Evolutionary conservation across 2,113 vertebrate genomes (phyloP), one percentile per base, ranked within the genome.

Genomic region (Hippoglossus stenolepis): DNA sequence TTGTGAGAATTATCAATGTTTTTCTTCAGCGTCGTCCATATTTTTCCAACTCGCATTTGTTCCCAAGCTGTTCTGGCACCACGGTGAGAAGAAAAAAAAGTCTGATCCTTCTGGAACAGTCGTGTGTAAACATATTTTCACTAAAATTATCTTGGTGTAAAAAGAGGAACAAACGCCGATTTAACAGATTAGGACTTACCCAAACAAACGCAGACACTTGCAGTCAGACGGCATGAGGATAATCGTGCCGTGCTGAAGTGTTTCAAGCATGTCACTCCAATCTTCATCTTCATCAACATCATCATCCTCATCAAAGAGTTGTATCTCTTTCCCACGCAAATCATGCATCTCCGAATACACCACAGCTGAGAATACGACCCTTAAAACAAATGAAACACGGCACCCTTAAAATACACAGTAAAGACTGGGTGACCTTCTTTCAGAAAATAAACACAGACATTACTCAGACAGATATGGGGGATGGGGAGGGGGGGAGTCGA

Each of bases 401-500:
- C 87, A 89, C 85, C 85, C 64, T 81, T 18, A 75, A 85, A 85
- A 86, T 68, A 86, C 69, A 75, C 66, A 83, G 84, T 67, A 70
- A 80, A 79, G 77, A 86, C 23, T 24, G 59, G 72, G 74, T 60
- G 64, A 82, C 60, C 67, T 49, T 81, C 77, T 80, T 77, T 80
- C 31, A 75, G 74, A 90, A 90, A 90, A 90, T 85, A 89, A 92
- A 91, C 91, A 89, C 58, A 82, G 85, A 71, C 85, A 64, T 86
- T 84, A 88, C 72, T 87, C 81, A 82, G 79, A 88, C 75, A 75
- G 61, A 18, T 2, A 21, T 13, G 49, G 45, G n/a, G 45, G 11
- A n/a, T 17, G 67, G 56, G 56, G 45, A 5, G 31, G 23, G 69
- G 49, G 49, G 4, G 49, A 13, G 51, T 8, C 2, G 20, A 74